Conservation (phyloP, 30 jellyfish, hydroid and myxozoan genomes). For the Cassiopea andromeda region DNA sequence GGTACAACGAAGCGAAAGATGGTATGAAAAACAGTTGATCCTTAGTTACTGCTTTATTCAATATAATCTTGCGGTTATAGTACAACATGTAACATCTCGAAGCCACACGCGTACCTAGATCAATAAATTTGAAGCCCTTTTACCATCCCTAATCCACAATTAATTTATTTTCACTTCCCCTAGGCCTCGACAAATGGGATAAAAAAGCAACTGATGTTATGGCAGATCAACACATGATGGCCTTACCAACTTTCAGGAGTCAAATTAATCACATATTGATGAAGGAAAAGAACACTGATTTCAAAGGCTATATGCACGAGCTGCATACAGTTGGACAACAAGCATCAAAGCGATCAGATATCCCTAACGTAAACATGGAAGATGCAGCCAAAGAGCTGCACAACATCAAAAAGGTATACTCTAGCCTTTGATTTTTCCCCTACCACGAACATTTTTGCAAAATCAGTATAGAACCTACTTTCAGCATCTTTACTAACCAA, state of each 20-base stretch:
- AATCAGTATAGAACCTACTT: too few species aligned
- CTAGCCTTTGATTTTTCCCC: not conserved
- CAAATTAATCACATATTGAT: conserved; percentile 49
- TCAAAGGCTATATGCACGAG: conserved; percentile 59
- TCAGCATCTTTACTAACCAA: too few species aligned
- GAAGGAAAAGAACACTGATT: conserved; percentile 58
- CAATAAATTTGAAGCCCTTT: too few species aligned
- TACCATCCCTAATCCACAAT: not conserved
- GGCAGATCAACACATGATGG: conserved; percentile 24
- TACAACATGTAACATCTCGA: too few species aligned
- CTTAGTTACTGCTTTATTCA: too few species aligned
- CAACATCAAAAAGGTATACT: conserved; percentile 46
- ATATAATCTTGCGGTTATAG: too few species aligned
- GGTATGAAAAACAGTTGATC: not conserved
- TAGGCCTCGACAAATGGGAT: conserved; percentile 57
- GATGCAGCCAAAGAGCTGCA: conserved; percentile 51
- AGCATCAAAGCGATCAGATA: conserved; percentile 60
- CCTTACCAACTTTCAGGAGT: conserved; percentile 48
- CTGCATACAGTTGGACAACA: conserved; percentile 59
- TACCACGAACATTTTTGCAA: not conserved
- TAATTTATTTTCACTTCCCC: not conserved
- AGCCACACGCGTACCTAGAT: too few species aligned
- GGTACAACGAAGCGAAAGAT: conserved; percentile 61
- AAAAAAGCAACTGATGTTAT: conserved; percentile 24
- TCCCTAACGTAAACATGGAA: conserved; percentile 19